Evolutionary conservation across 2,888 invertebrate genomes (phyloP).

Genomic region (Dioctria linearis): DNA sequence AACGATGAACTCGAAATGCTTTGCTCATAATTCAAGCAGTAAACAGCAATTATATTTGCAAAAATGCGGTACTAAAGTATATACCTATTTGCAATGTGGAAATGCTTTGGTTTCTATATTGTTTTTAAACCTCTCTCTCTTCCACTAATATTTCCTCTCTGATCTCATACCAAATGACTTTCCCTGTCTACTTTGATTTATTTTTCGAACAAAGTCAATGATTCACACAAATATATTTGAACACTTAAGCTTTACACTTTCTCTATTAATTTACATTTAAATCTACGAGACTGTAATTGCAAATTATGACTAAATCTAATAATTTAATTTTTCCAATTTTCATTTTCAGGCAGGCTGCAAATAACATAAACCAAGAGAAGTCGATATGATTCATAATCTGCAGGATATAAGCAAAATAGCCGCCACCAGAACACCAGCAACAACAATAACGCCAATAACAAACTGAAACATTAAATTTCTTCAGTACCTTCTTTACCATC

Average conservation of each 20-base stretch:
- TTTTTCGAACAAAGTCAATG: constrained; percentile 12
- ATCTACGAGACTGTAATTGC: background rate
- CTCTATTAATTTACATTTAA: background rate
- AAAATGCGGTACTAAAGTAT: no score
- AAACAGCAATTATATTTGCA: no score
- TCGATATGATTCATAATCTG: constrained; percentile 58
- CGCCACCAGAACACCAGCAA: constrained; percentile 62
- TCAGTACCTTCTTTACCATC: constrained; percentile 41
- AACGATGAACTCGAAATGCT: no score
- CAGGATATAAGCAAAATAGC: constrained; percentile 62
- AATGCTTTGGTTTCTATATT: no score
- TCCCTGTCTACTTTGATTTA: no score
- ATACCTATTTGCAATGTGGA: no score
- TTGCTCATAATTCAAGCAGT: no score
- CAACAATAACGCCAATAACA: constrained; percentile 47
- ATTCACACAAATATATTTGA: background rate
- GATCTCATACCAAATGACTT: no score
- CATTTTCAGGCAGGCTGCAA: constrained; percentile 62
- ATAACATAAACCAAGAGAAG: constrained; percentile 72
- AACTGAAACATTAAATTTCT: background rate
- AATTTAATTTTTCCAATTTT: constrained; percentile 53
- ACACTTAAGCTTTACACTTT: background rate
- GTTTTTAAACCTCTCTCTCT: no score
- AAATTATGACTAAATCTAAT: background rate
- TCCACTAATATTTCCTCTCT: no score